phyloP scores from a whole-genome alignment of 2,888 invertebrate genomes.

The Agrypnus murinus region DNA sequence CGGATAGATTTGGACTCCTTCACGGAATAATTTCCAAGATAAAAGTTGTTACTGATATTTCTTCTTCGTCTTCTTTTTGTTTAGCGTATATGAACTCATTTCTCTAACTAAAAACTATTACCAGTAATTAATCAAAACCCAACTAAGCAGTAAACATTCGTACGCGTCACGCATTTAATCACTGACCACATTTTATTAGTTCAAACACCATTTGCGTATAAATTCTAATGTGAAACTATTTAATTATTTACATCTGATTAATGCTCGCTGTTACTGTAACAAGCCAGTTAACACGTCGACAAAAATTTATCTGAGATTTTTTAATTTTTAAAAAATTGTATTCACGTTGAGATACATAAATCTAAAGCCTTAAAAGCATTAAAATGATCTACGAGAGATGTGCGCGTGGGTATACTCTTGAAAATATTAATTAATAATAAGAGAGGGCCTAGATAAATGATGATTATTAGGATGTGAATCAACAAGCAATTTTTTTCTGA shows the following conservation, averaged over 20 bases:
- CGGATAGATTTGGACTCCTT: slow-evolving; percentile 57
- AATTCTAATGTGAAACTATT: slow-evolving; percentile 23
- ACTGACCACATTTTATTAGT: slow-evolving; percentile 29
- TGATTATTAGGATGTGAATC: too few species aligned
- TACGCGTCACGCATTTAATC: slow-evolving; percentile 29
- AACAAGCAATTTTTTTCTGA: too few species aligned
- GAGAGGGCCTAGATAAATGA: too few species aligned
- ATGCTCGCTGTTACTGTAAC: slow-evolving; percentile 23
- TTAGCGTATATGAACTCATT: slow-evolving; percentile 34
- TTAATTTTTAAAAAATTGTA: background rate
- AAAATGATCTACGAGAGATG: too few species aligned
- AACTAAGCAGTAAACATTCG: slow-evolving; percentile 20
- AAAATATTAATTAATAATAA: too few species aligned
- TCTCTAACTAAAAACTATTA: slow-evolving; percentile 13
- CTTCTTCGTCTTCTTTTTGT: slow-evolving; percentile 13
- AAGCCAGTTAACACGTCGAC: slow-evolving; percentile 16
- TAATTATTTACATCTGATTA: slow-evolving; percentile 30
- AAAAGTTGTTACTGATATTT: slow-evolving; percentile 32
- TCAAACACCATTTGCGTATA: slow-evolving; percentile 29
- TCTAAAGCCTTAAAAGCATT: too few species aligned
- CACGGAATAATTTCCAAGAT: slow-evolving; percentile 43
- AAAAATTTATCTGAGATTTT: slow-evolving; percentile 1
- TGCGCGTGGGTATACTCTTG: too few species aligned
- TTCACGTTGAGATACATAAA: too few species aligned
- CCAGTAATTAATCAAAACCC: slow-evolving; percentile 25